Evolutionary conservation across 2,888 invertebrate species (phyloP).

Genomic region (Papilio gigon): DNA sequence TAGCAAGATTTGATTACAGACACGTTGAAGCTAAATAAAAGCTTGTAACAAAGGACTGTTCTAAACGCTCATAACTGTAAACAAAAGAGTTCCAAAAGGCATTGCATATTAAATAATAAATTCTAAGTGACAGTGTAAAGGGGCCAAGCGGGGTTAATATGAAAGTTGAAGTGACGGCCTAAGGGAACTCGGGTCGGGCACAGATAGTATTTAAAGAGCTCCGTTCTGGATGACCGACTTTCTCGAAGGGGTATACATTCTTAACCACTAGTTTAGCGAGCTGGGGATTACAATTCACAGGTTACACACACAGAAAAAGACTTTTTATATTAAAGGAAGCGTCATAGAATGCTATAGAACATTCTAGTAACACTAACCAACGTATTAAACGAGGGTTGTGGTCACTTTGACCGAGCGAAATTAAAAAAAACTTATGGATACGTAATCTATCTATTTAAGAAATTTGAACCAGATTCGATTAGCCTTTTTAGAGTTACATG

Average conservation of each 20-base stretch:
- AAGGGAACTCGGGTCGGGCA: slow-evolving; percentile 23
- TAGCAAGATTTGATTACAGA: too few species aligned
- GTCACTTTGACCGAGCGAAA: too few species aligned
- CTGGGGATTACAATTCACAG: not conserved
- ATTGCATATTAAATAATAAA: slow-evolving; percentile 8
- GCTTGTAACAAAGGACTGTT: too few species aligned
- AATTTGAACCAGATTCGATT: too few species aligned
- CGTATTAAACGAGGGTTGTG: not conserved
- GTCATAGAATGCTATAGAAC: not conserved
- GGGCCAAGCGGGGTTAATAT: slow-evolving; percentile 32
- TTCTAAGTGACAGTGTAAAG: slow-evolving; percentile 32
- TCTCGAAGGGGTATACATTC: slow-evolving; percentile 21
- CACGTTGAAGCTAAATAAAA: too few species aligned
- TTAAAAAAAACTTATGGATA: too few species aligned
- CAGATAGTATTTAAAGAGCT: slow-evolving; percentile 18
- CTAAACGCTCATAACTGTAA: not conserved
- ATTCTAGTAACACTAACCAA: not conserved
- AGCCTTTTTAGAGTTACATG: too few species aligned
- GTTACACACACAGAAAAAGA: not conserved
- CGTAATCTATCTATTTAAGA: too few species aligned
- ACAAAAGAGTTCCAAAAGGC: slow-evolving; percentile 5
- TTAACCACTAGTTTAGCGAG: slow-evolving; percentile 13
- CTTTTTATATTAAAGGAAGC: not conserved
- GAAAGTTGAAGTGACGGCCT: slow-evolving; percentile 34
- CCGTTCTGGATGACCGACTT: slow-evolving; percentile 30